A percentile compares a stretch with the other conserved stretches of the same genome.
These are phyloP conservation scores for Protula sp. DNA, from an alignment of 2,888 invertebrate genomes.

Conservation along the genomic window DNA sequence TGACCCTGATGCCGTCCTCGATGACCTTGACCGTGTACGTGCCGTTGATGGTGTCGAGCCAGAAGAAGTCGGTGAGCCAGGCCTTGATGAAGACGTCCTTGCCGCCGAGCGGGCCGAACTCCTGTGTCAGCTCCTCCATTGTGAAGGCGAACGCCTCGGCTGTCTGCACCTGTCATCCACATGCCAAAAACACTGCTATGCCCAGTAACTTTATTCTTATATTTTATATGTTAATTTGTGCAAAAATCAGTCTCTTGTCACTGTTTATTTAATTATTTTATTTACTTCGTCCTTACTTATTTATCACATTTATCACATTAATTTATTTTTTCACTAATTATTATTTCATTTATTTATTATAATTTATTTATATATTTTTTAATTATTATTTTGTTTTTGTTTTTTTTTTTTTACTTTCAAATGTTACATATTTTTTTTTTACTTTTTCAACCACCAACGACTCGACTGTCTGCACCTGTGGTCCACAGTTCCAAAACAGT, in stretches of 20 bases:
- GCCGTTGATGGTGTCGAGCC: constrained; percentile 58
- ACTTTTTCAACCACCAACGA: too few relatives aligned
- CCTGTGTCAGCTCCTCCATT: constrained; percentile 65
- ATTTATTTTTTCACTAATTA: too few relatives aligned
- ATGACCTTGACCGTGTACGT: constrained; percentile 81
- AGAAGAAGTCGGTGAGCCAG: constrained; percentile 47
- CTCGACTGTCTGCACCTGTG: too few relatives aligned
- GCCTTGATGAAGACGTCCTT: constrained; percentile 47
- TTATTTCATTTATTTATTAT: too few relatives aligned
- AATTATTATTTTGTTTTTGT: too few relatives aligned
- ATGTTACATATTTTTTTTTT: too few relatives aligned
- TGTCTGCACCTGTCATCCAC: constrained; percentile 71
- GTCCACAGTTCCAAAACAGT: too few relatives aligned
- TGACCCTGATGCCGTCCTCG: constrained; percentile 76
- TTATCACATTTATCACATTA: too few relatives aligned
- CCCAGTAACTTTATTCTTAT: too few relatives aligned
- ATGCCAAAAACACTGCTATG: too few relatives aligned
- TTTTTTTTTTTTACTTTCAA: too few relatives aligned
- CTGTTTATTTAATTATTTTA: background rate
- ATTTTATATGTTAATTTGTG: background rate
- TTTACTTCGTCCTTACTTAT: background rate
- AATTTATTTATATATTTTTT: too few relatives aligned
- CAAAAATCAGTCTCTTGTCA: background rate
- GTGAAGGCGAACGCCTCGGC: constrained; percentile 82
- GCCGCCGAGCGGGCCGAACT: constrained; percentile 22